Evolutionary conservation across 2,113 vertebrate genomes (phyloP), one percentile per base, ranked within the genome.

Genomic region (Labeo catla): DNA sequence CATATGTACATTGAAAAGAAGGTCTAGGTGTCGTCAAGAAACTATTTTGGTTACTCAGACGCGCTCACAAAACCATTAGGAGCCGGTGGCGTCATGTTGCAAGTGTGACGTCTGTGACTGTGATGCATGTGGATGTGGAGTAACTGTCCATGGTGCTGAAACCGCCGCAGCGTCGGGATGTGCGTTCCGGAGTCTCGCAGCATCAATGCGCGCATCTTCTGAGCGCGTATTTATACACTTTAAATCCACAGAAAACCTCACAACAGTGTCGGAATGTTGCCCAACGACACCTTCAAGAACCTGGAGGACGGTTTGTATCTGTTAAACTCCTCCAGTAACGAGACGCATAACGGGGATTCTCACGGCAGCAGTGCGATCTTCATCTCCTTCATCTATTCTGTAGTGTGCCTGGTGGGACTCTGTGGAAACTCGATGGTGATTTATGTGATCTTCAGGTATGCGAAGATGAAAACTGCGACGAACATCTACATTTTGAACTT

Each of bases 401-500:
- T 97, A 91, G 97, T 97, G 82, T 97, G 97, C 89, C 91, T 97
- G 86, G 95, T 97, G 86, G 97, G 97, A 76, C 94, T 97, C 88
- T 97, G 96, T 9, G 97, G 97, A 59, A 97, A 97, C 92, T 97
- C 97, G 88, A 96, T 97, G 95, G 97, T 97, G 85, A 97, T 97
- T 89, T 97, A 97, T 0, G 97, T 97, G 86, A 97, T 97, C 89
- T 94, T 97, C n/a, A 96, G 96, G 68, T 97, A 97, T 6, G 97
- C 97, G 88, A 97, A 97, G 89, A 97, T 97, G 97, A 97, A 97
- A 94, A 97, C 97, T 0, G 97, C 97, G 81, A 97, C 97, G 72
- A 97, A 97, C 91, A 97, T 97, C 91, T 97, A 97, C 92, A 97
- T 97, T 91, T 94, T 97, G 45, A 97, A 97, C 91, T 84, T 97